Base-by-base conservation (phyloP, 2,797 vertebrate genomes). In the Hafferia zeledoni region DNA sequence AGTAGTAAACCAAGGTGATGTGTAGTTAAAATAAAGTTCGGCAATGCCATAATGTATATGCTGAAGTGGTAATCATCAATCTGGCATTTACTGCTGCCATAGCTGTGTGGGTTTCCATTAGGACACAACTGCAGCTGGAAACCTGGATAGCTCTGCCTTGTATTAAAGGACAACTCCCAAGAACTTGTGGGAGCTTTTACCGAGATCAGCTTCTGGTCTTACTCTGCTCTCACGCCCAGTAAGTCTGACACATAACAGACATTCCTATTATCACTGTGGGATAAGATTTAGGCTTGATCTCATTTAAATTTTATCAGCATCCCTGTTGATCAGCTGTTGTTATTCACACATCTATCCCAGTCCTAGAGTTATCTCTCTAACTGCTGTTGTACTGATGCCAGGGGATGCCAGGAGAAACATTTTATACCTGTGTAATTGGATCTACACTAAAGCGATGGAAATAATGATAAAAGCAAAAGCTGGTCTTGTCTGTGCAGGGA, bases 341-440 rank as follows among this genome's bases (percentile, higher is more conserved):
- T 96, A 94, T 91, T 96, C 92, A 90, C 90, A 95, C 88, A 91
- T 95, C 74, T 89, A 67, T 90, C 83, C 89, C 3, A 13, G 87
- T 86, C 50, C 88, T 84, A 56, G 87, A 93, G 91, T 91, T 95
- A 91, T 91, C 91, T 95, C 65, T 95, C 93, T 94, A 96, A 94
- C 94, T 94, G 85, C 90, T 84, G 55, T 82, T 91, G 95, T 95
- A 79, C 74, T 49, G 59, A n/a, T 82, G 95, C 94, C 94, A 94
- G 90, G 85, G 39, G 63, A 72, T 84, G 85, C 95, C 88, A 90
- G 77, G 9, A 87, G 93, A 96, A 96, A 90, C 88, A 82, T 90
- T 94, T 96, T 69, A 90, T 91, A 96, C 96, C 93, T 96, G 90
- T 89, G 94, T 95, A 95, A 96, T 95, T 95, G 85, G 90, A 89